Conservation (phyloP, 2,888 invertebrate genomes). For the Pheosia gnoma region DNA sequence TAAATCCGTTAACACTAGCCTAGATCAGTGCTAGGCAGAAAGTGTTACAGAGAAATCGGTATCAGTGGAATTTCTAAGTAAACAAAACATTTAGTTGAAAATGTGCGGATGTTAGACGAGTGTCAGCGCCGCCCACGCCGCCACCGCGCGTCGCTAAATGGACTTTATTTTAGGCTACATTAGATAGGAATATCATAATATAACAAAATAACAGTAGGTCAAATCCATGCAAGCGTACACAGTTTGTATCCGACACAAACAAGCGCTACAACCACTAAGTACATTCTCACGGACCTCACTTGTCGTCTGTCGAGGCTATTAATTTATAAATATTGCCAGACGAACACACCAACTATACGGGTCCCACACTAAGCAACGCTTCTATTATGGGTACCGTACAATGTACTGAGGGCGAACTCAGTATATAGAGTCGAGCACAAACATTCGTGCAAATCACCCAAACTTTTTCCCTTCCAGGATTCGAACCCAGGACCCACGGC, state of each 20-base stretch:
- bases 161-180: conserved; percentile 58
- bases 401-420: no score
- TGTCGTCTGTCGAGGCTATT: no score
- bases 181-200: conserved; percentile 26
- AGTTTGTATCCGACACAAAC: not conserved
- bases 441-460: no score
- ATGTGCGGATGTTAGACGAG: conserved; percentile 41
- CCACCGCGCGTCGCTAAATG: conserved; percentile 40
- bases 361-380: no score
- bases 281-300: not conserved
- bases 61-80: conserved; percentile 37
- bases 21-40: conserved; percentile 8
- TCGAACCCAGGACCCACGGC: no score
- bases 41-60: conserved; percentile 27
- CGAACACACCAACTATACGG: no score
- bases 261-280: not conserved
- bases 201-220: conserved; percentile 2
- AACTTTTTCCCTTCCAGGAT: no score
- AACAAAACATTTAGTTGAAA: conserved; percentile 45
- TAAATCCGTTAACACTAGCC: not conserved
- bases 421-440: no score
- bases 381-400: no score
- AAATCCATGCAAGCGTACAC: not conserved
- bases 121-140: conserved; percentile 46
- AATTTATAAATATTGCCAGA: no score